Evolutionary conservation across 30 jellyfish, hydroid and myxozoan species (phyloP).

Genomic region (Nemopilema nomurai): DNA sequence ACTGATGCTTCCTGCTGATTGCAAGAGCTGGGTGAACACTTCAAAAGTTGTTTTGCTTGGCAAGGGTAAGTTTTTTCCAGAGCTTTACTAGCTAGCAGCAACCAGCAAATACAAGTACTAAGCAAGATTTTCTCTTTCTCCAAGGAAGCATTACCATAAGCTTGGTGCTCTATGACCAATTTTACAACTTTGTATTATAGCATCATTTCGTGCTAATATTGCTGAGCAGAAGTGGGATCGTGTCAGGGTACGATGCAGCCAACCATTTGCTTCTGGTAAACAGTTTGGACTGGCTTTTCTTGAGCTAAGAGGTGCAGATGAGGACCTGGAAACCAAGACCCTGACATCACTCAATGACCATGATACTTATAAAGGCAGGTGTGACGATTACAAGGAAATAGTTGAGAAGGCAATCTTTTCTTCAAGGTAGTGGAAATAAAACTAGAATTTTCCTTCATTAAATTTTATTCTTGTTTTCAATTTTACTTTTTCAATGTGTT

Average conservation of each 20-base stretch:
- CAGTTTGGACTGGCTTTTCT: slow-evolving; percentile 57
- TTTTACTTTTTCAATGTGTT: not conserved
- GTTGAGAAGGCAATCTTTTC: slow-evolving; percentile 39
- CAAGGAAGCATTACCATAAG: no score
- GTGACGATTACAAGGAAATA: slow-evolving; percentile 1
- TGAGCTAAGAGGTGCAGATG: slow-evolving; percentile 38
- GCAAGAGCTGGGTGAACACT: slow-evolving; percentile 44
- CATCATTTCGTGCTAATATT: slow-evolving; percentile 41
- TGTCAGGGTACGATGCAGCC: slow-evolving; percentile 19
- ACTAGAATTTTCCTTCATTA: not conserved
- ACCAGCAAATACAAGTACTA: not conserved
- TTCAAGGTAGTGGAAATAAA: slow-evolving; percentile 6
- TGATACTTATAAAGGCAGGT: not conserved
- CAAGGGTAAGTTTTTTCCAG: not conserved
- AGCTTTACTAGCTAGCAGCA: not conserved
- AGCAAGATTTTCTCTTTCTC: no score
- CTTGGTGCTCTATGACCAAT: no score
- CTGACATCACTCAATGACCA: not conserved
- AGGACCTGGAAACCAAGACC: not conserved
- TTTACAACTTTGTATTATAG: not conserved
- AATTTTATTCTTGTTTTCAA: not conserved
- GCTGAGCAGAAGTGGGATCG: slow-evolving; percentile 45
- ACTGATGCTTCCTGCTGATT: slow-evolving; percentile 36
- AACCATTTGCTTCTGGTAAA: slow-evolving; percentile 45
- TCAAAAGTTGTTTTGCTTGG: slow-evolving; percentile 46